Evolutionary conservation across 2,888 invertebrate species (phyloP).

Genomic region (Pterostichus madidus): DNA sequence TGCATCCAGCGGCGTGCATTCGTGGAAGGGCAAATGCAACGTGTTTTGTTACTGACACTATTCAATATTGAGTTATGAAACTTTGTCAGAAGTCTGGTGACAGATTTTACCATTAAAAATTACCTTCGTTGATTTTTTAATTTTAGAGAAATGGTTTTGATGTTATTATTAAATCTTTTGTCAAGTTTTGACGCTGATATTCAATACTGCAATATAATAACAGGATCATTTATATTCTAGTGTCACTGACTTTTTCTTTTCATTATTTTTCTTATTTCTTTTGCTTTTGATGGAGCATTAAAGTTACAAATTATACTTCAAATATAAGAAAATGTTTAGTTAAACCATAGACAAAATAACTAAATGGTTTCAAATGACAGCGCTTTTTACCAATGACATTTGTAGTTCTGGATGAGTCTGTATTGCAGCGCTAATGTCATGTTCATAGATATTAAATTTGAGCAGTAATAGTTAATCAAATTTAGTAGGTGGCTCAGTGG

Average conservation of each 20-base stretch:
- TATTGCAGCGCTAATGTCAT: too few species aligned
- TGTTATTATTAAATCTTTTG: not conserved
- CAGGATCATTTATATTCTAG: not conserved
- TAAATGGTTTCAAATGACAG: too few species aligned
- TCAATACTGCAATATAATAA: not conserved
- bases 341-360: too few species aligned
- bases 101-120: constrained; percentile 4
- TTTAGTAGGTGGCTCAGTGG: too few species aligned
- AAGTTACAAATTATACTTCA: too few species aligned
- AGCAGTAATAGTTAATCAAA: too few species aligned
- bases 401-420: too few species aligned
- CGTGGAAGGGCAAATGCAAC: not conserved
- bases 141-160: not conserved
- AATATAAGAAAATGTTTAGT: too few species aligned
- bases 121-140: constrained; percentile 7
- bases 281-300: too few species aligned
- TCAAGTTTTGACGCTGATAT: not conserved
- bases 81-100: not conserved
- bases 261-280: not conserved
- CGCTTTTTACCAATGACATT: too few species aligned
- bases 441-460: too few species aligned
- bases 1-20: constrained; percentile 7
- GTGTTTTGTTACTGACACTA: not conserved
- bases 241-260: not conserved
- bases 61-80: constrained; percentile 20